phyloP scores from a whole-genome alignment of 2,797 vertebrate genomes.

The Vultur gryphus region DNA sequence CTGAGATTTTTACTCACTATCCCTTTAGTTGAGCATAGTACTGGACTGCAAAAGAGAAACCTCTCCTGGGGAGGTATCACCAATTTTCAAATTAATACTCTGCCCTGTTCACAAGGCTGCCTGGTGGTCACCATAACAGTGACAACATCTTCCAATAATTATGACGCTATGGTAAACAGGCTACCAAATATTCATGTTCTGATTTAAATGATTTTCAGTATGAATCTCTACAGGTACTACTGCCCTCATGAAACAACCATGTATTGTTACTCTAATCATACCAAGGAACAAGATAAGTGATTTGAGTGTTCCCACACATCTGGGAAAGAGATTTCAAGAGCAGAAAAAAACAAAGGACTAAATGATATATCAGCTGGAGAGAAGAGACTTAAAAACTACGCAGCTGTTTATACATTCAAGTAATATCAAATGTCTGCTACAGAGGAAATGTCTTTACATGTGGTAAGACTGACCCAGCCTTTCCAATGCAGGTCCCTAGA shows the following conservation, averaged over 20 bases:
- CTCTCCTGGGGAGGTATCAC: background rate
- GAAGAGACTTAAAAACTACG: background rate
- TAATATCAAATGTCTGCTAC: background rate
- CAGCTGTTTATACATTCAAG: slow-evolving; percentile 9
- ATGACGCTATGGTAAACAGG: background rate
- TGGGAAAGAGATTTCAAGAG: slow-evolving; percentile 9
- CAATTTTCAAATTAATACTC: background rate
- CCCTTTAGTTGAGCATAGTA: background rate
- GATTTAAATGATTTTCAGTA: background rate
- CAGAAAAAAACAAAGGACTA: background rate
- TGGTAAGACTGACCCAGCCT: background rate
- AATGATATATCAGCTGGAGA: background rate
- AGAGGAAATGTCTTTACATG: background rate
- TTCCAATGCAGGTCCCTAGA: background rate
- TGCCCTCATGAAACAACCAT: background rate
- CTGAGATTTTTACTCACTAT: background rate
- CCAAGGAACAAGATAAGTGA: background rate
- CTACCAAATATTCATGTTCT: background rate
- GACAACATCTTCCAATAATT: background rate
- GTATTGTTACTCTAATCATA: background rate
- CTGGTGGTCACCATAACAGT: background rate
- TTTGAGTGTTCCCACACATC: background rate
- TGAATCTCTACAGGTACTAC: background rate
- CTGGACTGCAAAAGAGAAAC: background rate
- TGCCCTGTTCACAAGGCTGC: background rate